A percentile compares a stretch with the other conserved stretches of the same genome.
Evolutionary conservation across 2,797 vertebrate species (phyloP).

Genomic region (Echeneis naucrates): DNA sequence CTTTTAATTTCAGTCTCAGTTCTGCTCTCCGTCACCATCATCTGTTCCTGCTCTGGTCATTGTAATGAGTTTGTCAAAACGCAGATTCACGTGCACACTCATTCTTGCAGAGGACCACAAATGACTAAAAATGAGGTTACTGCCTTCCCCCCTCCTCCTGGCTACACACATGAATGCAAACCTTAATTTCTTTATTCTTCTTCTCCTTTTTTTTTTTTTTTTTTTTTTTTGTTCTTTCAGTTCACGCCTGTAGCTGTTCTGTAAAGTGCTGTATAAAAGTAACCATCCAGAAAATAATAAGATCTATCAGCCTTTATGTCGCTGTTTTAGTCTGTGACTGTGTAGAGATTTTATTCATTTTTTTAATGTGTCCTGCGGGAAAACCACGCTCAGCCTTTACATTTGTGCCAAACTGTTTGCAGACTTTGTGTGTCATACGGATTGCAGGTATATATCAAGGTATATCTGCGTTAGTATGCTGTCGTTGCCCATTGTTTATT

Average conservation of each 20-base stretch:
- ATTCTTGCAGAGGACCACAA: constrained; percentile 34
- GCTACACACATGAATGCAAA: constrained; percentile 66
- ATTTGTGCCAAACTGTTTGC: constrained; percentile 87
- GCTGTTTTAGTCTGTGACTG: constrained; percentile 77
- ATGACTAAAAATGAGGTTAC: constrained; percentile 29
- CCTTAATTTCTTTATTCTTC: constrained; percentile 25
- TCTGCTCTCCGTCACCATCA: constrained; percentile 37
- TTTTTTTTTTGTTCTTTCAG: constrained; percentile 63
- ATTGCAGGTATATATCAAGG: constrained; percentile 65
- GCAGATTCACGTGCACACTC: constrained; percentile 36
- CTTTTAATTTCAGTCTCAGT: constrained; percentile 56
- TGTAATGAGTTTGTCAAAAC: constrained; percentile 56
- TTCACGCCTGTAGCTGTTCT: constrained; percentile 85
- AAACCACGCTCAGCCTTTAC: constrained; percentile 81
- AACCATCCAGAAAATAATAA: constrained; percentile 75
- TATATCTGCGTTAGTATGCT: constrained; percentile 70
- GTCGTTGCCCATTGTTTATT: constrained; percentile 68
- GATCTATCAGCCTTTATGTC: constrained; percentile 78
- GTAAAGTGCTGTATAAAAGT: constrained; percentile 83
- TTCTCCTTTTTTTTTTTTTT: too few species aligned
- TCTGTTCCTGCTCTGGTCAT: constrained; percentile 49
- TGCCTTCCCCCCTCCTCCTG: constrained; percentile 64
- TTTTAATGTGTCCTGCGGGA: constrained; percentile 69
- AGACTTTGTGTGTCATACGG: constrained; percentile 76
- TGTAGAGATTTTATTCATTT: constrained; percentile 77